Conservation (phyloP, 2,888 invertebrate genomes). For the Lithophane leautieri region DNA sequence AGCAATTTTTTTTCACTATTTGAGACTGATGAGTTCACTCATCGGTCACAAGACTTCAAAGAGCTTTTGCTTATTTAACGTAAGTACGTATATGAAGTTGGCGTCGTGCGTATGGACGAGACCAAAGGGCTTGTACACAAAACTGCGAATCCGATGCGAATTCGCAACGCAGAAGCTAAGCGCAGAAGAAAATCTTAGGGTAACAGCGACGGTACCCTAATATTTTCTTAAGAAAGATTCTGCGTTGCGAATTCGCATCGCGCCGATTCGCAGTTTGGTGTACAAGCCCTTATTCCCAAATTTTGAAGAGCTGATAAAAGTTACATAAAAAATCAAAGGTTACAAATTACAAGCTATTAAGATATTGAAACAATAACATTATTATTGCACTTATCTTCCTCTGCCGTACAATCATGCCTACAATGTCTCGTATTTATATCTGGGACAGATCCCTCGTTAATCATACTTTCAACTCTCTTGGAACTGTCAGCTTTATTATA, state of each 20-base stretch:
- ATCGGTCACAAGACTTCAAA: background rate
- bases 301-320: constrained; percentile 44
- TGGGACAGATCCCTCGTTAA: background rate
- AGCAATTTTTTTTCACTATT: no score
- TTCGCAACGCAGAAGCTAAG: no score
- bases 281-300: background rate
- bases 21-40: background rate
- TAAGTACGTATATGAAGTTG: background rate
- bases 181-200: no score
- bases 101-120: background rate
- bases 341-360: constrained; percentile 52
- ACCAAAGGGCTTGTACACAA: no score
- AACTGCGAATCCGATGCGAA: no score
- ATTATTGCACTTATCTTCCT: constrained; percentile 34
- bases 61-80: no score
- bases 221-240: no score
- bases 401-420: constrained; percentile 45
- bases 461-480: constrained; percentile 27
- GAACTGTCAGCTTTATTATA: constrained; percentile 23
- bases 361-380: constrained; percentile 44
- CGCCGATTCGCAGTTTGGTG: no score
- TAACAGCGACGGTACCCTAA: no score
- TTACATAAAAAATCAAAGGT: constrained; percentile 43
- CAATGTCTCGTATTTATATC: constrained; percentile 43
- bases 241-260: no score